Evolutionary conservation across 2,888 invertebrate species (phyloP), one percentile per base, ranked within the genome.

Genomic region (Branchellion lobata): DNA sequence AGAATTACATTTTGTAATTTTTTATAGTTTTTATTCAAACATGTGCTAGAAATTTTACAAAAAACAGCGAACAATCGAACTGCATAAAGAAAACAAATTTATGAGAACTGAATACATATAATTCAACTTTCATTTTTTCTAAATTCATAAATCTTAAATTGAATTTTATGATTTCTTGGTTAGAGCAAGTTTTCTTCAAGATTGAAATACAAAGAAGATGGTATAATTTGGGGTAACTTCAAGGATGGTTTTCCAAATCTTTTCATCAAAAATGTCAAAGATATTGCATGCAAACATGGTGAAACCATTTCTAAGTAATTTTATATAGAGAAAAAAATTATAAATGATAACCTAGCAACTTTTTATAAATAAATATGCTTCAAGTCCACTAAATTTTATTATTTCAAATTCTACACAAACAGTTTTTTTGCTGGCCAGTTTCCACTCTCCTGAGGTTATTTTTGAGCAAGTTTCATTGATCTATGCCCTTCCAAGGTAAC

Each of bases 391-490:
- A n/a, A n/a, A n/a, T n/a, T n/a, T n/a, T n/a, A n/a, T n/a, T n/a
- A n/a, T 57, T 71, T 68, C 3, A 73, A 40, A 36, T 29, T 72
- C 18, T 75, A 47, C 51, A 53, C 72, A 85, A 85, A 76, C 84
- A 87, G 88, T 88, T 14, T 85, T 88, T 74, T 87, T 88, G 79
- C 83, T 88, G 51, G 87, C 86, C 53, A 88, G 87, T 81, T 87
- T 88, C 80, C 88, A 88, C 83, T 84, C 85, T 21, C 87, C 87
- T 18, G 86, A 85, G 68, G 85, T 87, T 1, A 86, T 88, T 47
- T 88, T 88, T 86, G 88, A 88, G 80, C 88, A 88, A 82, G 83
- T 88, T 24, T 86, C 87, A 18, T 84, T 88, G 14, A 83, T 88
- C n/a, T 87, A 86, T 83, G 85, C 86, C 79, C 85, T 88, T 78